These are phyloP conservation scores for Stichodactyla helianthus DNA, from an alignment of 64 coral and sea anemone species.

Conservation along the genomic window DNA sequence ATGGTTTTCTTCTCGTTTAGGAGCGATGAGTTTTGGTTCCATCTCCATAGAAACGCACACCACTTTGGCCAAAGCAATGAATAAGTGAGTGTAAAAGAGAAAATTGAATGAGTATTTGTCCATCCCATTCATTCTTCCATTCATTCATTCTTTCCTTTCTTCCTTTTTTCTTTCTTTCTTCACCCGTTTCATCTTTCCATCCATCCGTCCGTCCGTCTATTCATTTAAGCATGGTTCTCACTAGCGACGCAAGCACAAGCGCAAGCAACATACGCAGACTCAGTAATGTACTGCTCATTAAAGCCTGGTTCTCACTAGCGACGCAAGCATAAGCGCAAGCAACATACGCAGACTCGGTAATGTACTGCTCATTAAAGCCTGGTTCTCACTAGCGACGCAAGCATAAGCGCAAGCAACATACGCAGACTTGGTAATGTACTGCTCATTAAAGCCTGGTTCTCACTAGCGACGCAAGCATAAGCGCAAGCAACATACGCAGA, in stretches of 20 bases:
- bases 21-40: conserved; percentile 99
- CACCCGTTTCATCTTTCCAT: not conserved
- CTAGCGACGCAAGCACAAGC: not conserved
- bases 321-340: too few species aligned
- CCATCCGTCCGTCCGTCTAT: not conserved
- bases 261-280: too few species aligned
- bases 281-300: too few species aligned
- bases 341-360: too few species aligned
- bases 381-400: too few species aligned
- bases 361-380: too few species aligned
- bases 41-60: conserved; percentile 92
- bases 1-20: conserved; percentile 9
- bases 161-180: not conserved
- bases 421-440: too few species aligned
- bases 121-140: not conserved
- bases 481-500: too few species aligned
- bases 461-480: too few species aligned
- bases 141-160: not conserved
- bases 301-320: too few species aligned
- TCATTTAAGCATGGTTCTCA: not conserved
- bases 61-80: conserved; percentile 87
- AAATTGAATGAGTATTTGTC: not conserved
- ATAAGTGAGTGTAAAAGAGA: conserved; percentile 57
- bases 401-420: too few species aligned
- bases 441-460: too few species aligned